Percentiles rank a stretch among this genome's conserved stretches.
phyloP scores from a whole-genome alignment of 2,113 vertebrate species.

The Nyctibius bracteatus region DNA sequence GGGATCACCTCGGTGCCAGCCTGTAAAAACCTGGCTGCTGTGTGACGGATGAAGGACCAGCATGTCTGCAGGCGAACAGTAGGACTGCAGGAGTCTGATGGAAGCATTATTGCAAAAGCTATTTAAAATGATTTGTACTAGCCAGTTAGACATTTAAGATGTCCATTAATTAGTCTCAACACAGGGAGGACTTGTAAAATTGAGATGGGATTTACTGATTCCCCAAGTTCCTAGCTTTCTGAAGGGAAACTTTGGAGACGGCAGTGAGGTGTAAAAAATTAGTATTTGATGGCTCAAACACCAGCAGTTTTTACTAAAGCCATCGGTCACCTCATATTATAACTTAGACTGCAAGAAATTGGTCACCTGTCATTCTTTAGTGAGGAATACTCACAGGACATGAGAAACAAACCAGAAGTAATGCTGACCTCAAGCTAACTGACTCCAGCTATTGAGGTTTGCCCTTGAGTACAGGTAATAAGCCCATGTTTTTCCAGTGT shows the following conservation, averaged over 20 bases:
- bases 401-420: not conserved
- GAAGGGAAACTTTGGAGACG: not conserved
- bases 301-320: not conserved
- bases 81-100: not conserved
- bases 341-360: not conserved
- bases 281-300: not conserved
- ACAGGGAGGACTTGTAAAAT: constrained; percentile 13
- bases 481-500: accelerated
- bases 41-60: not conserved
- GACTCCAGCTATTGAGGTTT: not conserved
- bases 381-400: not conserved
- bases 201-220: not conserved
- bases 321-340: not conserved
- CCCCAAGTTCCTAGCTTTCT: not conserved
- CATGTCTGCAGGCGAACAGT: not conserved
- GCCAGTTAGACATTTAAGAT: not conserved
- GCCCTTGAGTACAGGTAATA: accelerated
- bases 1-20: accelerated
- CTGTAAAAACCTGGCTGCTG: not conserved
- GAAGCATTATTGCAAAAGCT: not conserved
- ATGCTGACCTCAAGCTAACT: not conserved
- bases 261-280: not conserved
- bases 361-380: not conserved
- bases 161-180: not conserved
- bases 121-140: constrained; percentile 29